phyloP scores from a whole-genome alignment of 1,140 invertebrate genomes.

The Sipha flava region DNA sequence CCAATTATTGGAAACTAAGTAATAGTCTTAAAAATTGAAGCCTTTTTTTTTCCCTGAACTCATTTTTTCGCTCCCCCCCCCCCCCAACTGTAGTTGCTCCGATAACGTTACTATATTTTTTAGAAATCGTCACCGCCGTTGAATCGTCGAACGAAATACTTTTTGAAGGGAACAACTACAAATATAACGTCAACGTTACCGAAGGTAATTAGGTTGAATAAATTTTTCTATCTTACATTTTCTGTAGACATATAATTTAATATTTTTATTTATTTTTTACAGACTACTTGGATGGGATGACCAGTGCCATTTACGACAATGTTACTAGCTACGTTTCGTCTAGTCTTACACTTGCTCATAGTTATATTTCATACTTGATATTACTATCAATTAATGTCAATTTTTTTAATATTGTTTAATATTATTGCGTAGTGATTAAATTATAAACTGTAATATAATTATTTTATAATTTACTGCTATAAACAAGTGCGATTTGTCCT shows the following conservation, averaged over 20 bases:
- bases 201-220: not conserved
- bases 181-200: not conserved
- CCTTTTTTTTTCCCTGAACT: too few relatives aligned
- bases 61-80: not conserved
- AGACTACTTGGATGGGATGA: not conserved
- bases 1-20: too few relatives aligned
- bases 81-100: too few relatives aligned
- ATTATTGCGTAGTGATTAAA: not conserved
- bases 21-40: too few relatives aligned
- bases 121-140: not conserved
- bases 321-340: not conserved
- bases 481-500: too few relatives aligned
- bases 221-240: not conserved
- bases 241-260: not conserved
- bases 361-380: not conserved
- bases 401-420: not conserved
- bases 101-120: not conserved
- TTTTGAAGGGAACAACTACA: not conserved
- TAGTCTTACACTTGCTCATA: conserved; percentile 16
- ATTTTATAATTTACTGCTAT: not conserved
- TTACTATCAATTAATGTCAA: not conserved
- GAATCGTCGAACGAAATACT: not conserved
- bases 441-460: not conserved
- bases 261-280: not conserved
- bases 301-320: not conserved